Conservation (phyloP, 2,888 invertebrate genomes). For the Polymixis lichenea region DNA sequence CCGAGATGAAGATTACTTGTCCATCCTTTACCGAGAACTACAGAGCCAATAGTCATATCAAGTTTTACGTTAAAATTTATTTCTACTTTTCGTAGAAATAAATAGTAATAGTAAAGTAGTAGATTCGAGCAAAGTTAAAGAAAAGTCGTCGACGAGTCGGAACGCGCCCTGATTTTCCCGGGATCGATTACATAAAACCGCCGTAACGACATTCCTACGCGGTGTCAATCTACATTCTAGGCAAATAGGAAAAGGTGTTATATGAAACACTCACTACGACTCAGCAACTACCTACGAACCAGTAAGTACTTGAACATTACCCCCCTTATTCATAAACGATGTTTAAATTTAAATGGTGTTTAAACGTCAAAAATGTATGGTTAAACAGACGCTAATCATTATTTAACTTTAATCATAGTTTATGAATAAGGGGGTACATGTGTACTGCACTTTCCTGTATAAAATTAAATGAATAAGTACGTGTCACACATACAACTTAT, state of each 20-base stretch:
- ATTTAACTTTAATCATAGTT: too few relatives aligned
- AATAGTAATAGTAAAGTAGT: constrained; percentile 26
- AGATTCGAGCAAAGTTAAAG: constrained; percentile 10
- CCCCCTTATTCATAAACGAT: too few relatives aligned
- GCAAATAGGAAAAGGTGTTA: constrained; percentile 60
- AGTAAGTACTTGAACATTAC: constrained; percentile 6
- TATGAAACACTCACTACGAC: constrained; percentile 46
- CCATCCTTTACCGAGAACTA: neutral
- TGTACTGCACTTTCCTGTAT: constrained; percentile 25
- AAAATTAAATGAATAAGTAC: constrained; percentile 18
- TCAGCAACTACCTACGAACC: constrained; percentile 5
- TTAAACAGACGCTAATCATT: too few relatives aligned
- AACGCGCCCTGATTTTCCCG: constrained; percentile 59
- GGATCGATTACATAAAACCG: constrained; percentile 64
- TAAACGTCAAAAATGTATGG: too few relatives aligned
- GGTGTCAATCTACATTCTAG: constrained; percentile 60
- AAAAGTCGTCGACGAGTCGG: constrained; percentile 41
- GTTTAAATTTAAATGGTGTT: too few relatives aligned
- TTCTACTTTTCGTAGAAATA: constrained; percentile 8
- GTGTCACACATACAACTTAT: neutral
- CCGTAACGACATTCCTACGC: constrained; percentile 60
- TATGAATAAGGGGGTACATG: too few relatives aligned
- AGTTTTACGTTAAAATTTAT: neutral
- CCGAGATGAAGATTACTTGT: neutral
- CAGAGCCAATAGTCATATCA: neutral